A percentile compares a stretch with the other conserved stretches of the same genome.
These are phyloP conservation scores for Chelidonichthys spinosus DNA, from an alignment of 2,797 vertebrate species.

Conservation along the genomic window DNA sequence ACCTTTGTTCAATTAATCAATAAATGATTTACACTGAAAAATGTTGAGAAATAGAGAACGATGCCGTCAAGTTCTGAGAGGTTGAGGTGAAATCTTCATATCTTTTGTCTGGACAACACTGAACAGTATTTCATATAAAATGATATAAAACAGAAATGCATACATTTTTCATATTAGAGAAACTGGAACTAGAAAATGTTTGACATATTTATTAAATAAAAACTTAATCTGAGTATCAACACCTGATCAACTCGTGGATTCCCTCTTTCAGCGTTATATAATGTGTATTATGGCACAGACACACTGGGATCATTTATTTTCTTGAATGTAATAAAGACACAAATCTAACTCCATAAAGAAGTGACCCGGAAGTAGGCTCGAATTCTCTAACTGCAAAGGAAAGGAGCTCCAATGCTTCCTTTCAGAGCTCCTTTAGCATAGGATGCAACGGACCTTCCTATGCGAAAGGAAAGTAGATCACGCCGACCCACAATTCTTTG, in stretches of 20 bases:
- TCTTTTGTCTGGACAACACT: background rate
- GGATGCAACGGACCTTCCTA: no score
- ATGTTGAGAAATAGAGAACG: background rate
- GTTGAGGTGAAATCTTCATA: background rate
- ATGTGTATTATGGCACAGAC: background rate
- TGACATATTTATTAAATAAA: background rate
- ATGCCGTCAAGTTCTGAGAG: background rate
- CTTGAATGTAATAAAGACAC: no score
- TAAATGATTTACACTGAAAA: background rate
- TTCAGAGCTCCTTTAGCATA: no score
- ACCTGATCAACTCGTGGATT: background rate
- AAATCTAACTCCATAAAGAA: no score
- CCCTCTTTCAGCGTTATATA: background rate
- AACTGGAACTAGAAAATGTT: background rate
- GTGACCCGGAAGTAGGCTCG: no score
- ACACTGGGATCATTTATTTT: no score
- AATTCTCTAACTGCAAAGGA: no score
- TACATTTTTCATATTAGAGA: background rate
- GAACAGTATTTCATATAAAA: background rate
- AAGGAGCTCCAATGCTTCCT: no score
- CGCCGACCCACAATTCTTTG: no score
- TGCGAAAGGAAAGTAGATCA: no score
- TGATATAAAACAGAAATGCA: background rate
- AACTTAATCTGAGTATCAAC: background rate
- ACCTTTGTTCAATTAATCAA: background rate